Percentiles rank a stretch among this genome's conserved stretches.
Conservation (phyloP, 2,113 vertebrate species). For the Eublepharis macularius region DNA sequence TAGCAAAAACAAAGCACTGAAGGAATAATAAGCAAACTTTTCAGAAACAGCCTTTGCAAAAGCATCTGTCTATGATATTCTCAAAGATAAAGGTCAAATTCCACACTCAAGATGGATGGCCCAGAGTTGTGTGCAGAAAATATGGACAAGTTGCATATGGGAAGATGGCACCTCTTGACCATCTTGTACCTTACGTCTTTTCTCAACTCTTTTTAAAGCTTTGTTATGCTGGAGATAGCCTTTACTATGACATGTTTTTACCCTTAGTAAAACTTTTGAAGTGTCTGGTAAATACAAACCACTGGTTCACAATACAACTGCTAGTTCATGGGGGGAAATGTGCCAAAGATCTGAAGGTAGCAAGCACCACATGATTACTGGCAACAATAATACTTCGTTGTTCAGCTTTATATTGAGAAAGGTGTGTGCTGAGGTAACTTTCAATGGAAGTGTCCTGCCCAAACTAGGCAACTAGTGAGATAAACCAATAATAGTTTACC, state of each 20-base stretch:
- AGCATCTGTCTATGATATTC: not conserved
- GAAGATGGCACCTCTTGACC: not conserved
- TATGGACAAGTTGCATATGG: not conserved
- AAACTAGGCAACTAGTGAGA: constrained; percentile 24
- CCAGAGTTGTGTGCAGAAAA: not conserved
- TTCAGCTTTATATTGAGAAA: constrained; percentile 44
- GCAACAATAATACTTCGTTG: constrained; percentile 7
- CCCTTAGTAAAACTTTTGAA: constrained; percentile 45
- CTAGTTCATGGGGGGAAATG: constrained; percentile 11
- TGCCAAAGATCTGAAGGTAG: constrained; percentile 13
- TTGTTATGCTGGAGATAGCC: not conserved
- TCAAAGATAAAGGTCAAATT: not conserved
- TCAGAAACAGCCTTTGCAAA: not conserved
- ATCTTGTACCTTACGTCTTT: not conserved
- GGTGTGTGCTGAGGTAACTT: not conserved
- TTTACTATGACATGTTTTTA: not conserved
- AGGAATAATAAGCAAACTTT: not conserved
- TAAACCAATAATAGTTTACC: constrained; percentile 34
- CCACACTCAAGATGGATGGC: not conserved
- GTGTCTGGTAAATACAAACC: constrained; percentile 16
- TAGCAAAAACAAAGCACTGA: not conserved
- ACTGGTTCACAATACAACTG: constrained; percentile 9
- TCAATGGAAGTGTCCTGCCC: constrained; percentile 47
- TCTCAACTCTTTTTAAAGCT: not conserved
- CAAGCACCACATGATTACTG: not conserved